Base-by-base conservation (phyloP, 2,797 vertebrate genomes). In the Dipus sagitta region DNA sequence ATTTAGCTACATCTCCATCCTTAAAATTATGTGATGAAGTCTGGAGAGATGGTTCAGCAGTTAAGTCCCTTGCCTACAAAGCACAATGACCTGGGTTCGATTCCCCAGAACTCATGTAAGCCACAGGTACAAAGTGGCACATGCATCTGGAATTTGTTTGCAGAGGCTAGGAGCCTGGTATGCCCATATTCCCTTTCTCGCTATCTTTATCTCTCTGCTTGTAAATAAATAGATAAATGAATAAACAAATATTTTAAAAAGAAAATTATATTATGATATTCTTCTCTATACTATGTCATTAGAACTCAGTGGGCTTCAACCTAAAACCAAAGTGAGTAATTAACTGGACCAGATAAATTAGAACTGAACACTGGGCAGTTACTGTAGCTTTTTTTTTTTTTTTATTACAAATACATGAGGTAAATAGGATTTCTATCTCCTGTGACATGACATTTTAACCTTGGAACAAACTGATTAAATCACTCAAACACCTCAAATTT, bases 271-370 rank as follows among this genome's bases (percentile, higher is more conserved):
- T 58, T 58, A 58, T 23, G 78, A 21, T 0, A 62, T 7, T 28
- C 76, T 91, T 87, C 26, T 80, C 65, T 75, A 92, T 23, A 72
- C 93, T 88, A 86, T 28, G 52, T 90, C 67, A 28, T 3, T 94
- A 70, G 6, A 79, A 83, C 21, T 84, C 76, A 67, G 88, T 52
- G 93, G 5, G 0, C 52, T 88, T 83, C 34, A 84, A 14, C 1
- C 13, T 4, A 12, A 67, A 47, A 52, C 79, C 79, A 65, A 94
- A 72, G 18, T 95, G 23, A 88, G 20, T 65, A 79, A 82, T 62
- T 64, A 70, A 14, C 11, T 86, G 71, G 58, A 86, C 14, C 32
- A 94, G 38, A 88, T 12, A 26, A 14, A 65, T 65, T 30, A 79
- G 58, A 95, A 72, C 21, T 81, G 90, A 92, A 30, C n/a, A 62